Percentiles rank a stretch among this genome's conserved stretches.
phyloP scores from a whole-genome alignment of 1,140 invertebrate genomes.

The Zelostemma sp. region DNA sequence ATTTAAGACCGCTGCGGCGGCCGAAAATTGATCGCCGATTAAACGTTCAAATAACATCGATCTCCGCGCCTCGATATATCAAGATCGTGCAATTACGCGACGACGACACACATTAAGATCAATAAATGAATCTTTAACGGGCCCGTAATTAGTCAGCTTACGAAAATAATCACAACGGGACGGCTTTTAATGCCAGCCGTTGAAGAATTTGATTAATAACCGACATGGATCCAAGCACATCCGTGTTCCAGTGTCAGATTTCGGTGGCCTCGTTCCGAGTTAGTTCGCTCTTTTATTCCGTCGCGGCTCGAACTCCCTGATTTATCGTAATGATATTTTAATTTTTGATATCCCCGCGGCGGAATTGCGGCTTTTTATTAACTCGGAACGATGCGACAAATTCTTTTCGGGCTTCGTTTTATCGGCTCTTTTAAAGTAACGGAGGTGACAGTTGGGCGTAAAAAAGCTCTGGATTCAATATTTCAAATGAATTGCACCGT shows the following conservation, averaged over 20 bases:
- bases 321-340: too few species aligned
- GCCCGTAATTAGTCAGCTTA: conserved; percentile 49
- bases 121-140: conserved; percentile 54
- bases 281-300: background rate
- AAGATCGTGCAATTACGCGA: conserved; percentile 12
- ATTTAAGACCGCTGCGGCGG: conserved; percentile 15
- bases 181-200: conserved; percentile 4
- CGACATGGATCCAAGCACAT: conserved; percentile 11
- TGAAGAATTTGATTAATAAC: conserved; percentile 9
- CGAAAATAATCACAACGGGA: conserved; percentile 13
- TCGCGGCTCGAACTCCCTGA: background rate
- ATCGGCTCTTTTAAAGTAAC: too few species aligned
- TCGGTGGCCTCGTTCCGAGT: background rate
- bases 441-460: too few species aligned
- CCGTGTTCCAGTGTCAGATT: conserved; percentile 14
- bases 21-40: conserved; percentile 11
- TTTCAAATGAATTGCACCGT: too few species aligned
- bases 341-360: too few species aligned
- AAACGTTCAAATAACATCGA: conserved; percentile 1
- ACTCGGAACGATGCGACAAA: too few species aligned
- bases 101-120: conserved; percentile 45
- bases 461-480: too few species aligned
- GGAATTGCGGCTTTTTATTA: too few species aligned
- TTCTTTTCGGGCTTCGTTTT: too few species aligned
- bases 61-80: background rate